Base-by-base conservation (phyloP, 2,888 invertebrate genomes). In the Diaphora mendica region DNA sequence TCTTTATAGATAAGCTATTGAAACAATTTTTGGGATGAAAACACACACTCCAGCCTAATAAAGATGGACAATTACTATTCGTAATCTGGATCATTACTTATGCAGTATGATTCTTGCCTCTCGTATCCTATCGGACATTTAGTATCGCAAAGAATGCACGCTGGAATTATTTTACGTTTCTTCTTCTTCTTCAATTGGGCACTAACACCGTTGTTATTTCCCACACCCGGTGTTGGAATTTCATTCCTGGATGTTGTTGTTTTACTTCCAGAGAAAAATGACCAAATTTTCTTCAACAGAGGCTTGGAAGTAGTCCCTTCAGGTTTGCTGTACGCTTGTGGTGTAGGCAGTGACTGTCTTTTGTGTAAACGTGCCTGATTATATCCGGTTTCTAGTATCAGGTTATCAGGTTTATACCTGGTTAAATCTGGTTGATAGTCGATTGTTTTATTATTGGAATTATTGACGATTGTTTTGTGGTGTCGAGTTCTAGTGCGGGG, bases 91-190 rank as follows among this genome's bases (percentile, higher is more conserved):
- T 68, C 55, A 15, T 81, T 65, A 71, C 68, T 20, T 65, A 82
- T 0, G 71, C 82, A 82, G 42, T 15, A 59, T n/a, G 51, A 51
- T 0, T 71, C 68, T 26, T 62, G 35, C 5, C 71, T 64, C n/a
- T 42, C 51, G 15, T 71, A 35, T 15, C 67, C 67, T 2, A 23
- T 20, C 0, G 90, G 87, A 42, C 90, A 90, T 0, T 76, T 67
- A 5, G 85, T 42, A 44, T 79, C 65, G 39, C 76, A 82, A 13
- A 88, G 75, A 3, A 84, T 64, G 65, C 84, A 80, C 0, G 62
- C 35, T 0, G 20, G 8, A 0, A 9, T 0, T 55, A 75, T 72
- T 35, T 8, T 59, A 0, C 71, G 71, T 0, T 77, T 82, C 4
- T 76, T 82, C 11, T 39, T 35, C 2, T 74, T 78, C 33, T 13